Percentiles rank a stretch among this genome's conserved stretches.
Conservation (phyloP, 2,888 invertebrate species). For the Congeria kusceri region DNA sequence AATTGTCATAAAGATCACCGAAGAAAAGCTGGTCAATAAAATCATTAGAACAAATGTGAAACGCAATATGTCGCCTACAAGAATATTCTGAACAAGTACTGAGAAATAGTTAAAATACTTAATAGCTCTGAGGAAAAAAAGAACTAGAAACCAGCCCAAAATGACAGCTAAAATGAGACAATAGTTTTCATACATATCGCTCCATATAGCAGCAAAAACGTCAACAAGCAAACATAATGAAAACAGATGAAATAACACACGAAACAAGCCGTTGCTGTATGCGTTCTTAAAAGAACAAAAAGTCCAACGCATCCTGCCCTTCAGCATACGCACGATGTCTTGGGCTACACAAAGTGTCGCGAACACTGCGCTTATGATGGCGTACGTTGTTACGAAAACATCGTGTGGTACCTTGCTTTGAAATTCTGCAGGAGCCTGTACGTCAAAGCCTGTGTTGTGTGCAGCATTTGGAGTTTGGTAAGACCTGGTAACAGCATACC, state of each 20-base stretch:
- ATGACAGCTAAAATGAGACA: constrained; percentile 67
- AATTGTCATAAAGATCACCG: constrained; percentile 73
- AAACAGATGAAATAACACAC: constrained; percentile 64
- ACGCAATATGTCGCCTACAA: constrained; percentile 66
- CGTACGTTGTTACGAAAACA: constrained; percentile 42
- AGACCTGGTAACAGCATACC: constrained; percentile 50
- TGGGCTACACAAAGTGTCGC: constrained; percentile 44
- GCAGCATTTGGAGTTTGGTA: constrained; percentile 32
- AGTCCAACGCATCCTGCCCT: constrained; percentile 45
- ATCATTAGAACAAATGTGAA: constrained; percentile 69
- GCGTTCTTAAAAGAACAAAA: constrained; percentile 43
- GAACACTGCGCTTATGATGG: constrained; percentile 43
- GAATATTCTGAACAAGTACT: constrained; percentile 71
- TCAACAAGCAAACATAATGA: constrained; percentile 64
- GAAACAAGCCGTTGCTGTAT: constrained; percentile 67
- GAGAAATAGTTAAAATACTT: constrained; percentile 75
- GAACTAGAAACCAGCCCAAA: constrained; percentile 70
- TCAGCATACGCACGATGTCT: constrained; percentile 34
- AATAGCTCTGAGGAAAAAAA: constrained; percentile 71
- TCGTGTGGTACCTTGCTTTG: constrained; percentile 25
- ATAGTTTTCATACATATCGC: constrained; percentile 49
- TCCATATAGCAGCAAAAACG: constrained; percentile 40
- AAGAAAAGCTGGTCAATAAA: constrained; percentile 69
- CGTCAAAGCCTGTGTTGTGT: constrained; percentile 15
- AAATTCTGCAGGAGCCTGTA: constrained; percentile 27